Base-by-base conservation (phyloP, 92 coral and sea anemone genomes). In the Parazoanthus darwini region DNA sequence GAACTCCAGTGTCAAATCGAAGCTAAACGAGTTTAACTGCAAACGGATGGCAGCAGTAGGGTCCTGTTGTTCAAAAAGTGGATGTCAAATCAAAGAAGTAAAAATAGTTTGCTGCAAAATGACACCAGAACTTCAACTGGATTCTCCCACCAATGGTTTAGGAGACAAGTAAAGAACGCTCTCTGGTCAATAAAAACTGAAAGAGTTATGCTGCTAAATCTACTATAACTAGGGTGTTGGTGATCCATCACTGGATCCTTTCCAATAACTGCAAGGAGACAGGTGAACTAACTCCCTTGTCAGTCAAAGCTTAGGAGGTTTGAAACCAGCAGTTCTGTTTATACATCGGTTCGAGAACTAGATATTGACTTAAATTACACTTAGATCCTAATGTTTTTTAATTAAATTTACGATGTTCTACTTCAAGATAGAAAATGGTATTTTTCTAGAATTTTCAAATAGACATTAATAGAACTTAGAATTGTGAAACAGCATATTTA, bases 361-460 rank as follows among this genome's bases (percentile, higher is more conserved):
- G 50, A 33, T 25, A 50, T 79, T 2, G 82, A 23, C 22, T 15
- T 36, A 5, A 26, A 44, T 84, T 71, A 20, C n/a, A 26, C 25
- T 26, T 68, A 76, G 80, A 39, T 46, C 13, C 13, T 16, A 63
- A 5, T 23, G 26, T 82, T 83, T 39, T 70, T 84, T 11, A 70
- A 84, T 26, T 44, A 43, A 25, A 72, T 33, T 71, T 71, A 43
- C 22, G 42, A 82, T 26, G 39, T 44, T 66, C 29, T 39, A 84
- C 70, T 82, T 66, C 29, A 48, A 37, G 65, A 84, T 84, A 84
- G 87, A 72, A 70, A 44, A 14, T 33, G 71, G 79, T 84, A 84
- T 84, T 84, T 84, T 84, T 84, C 78, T 84, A 84, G 87, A 83
- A 50, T 25, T 84, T 70, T 50, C 7, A 13, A 70, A 71, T 15